A percentile compares a stretch with the other conserved stretches of the same genome.
Evolutionary conservation across 2,113 vertebrate species (phyloP).

Genomic region (Bos taurus): DNA sequence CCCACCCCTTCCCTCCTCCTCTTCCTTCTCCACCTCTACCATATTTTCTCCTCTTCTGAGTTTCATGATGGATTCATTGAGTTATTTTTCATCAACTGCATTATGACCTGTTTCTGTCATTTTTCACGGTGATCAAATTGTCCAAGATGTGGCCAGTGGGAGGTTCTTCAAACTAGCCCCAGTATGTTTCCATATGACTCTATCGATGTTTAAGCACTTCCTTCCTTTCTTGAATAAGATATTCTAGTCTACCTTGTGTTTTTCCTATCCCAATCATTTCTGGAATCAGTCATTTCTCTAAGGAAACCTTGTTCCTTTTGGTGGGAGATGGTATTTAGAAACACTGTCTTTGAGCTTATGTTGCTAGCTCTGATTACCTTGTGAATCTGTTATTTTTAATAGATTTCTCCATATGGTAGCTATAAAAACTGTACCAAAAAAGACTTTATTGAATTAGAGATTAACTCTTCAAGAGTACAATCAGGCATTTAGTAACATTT

Average conservation of each 20-base stretch:
- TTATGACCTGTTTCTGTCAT: background rate
- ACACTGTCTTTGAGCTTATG: background rate
- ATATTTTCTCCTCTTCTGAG: background rate
- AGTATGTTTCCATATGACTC: background rate
- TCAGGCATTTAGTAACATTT: background rate
- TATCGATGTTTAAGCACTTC: background rate
- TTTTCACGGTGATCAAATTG: background rate
- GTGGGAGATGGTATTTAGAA: background rate
- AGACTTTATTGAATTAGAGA: constrained; percentile 39
- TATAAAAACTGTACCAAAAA: background rate
- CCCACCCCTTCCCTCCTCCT: no score
- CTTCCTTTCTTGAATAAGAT: background rate
- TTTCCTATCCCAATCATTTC: background rate
- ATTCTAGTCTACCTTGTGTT: background rate
- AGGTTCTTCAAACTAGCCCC: background rate
- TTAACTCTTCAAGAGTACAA: constrained; percentile 10
- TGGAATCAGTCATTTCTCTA: background rate
- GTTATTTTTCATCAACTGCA: constrained; percentile 9
- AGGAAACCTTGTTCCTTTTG: background rate
- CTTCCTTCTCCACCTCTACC: background rate
- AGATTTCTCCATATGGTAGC: background rate
- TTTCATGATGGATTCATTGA: background rate
- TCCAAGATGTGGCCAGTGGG: background rate
- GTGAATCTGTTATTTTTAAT: constrained; percentile 1
- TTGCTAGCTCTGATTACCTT: background rate